A percentile compares a stretch with the other conserved stretches of the same genome.
Evolutionary conservation across 2,113 vertebrate genomes (phyloP).

Genomic region (Oryzias celebensis): DNA sequence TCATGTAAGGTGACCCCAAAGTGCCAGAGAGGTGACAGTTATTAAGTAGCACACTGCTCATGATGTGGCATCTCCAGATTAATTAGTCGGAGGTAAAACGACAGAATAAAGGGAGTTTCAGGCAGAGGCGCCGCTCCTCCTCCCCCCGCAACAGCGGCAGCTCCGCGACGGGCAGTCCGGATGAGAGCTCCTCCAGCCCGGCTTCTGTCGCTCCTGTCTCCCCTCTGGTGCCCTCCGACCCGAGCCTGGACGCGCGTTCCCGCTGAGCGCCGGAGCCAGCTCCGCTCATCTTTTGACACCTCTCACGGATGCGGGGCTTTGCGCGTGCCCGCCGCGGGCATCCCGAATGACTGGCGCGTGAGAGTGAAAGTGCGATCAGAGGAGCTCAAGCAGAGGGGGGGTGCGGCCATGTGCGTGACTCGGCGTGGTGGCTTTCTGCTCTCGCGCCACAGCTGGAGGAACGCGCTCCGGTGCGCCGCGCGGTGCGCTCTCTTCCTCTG

Average conservation of each 20-base stretch:
- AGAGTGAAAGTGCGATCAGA: too few species aligned
- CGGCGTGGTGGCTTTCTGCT: too few species aligned
- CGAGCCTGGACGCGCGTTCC: conserved; percentile 57
- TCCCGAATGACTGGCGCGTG: conserved; percentile 5
- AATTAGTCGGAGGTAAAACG: conserved; percentile 50
- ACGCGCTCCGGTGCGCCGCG: conserved; percentile 24
- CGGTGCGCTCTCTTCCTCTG: too few species aligned
- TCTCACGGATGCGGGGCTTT: conserved; percentile 51
- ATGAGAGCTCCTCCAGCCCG: conserved; percentile 65
- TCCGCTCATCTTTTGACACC: conserved; percentile 77
- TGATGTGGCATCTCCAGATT: conserved; percentile 57
- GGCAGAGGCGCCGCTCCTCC: conserved; percentile 57
- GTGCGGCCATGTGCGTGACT: too few species aligned
- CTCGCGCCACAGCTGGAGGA: neutral
- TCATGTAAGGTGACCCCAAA: conserved; percentile 58
- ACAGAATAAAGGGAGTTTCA: conserved; percentile 49
- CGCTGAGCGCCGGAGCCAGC: conserved; percentile 65
- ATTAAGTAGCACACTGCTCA: conserved; percentile 63
- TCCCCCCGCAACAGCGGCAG: conserved; percentile 61
- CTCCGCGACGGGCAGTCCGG: conserved; percentile 62
- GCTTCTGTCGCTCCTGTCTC: conserved; percentile 63
- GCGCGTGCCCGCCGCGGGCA: conserved; percentile 46
- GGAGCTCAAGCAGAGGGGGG: too few species aligned
- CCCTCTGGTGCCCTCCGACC: conserved; percentile 60
- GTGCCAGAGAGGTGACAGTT: conserved; percentile 52